Evolutionary conservation across 2,888 invertebrate genomes (phyloP).

Genomic region (Dryobotodes eremita): DNA sequence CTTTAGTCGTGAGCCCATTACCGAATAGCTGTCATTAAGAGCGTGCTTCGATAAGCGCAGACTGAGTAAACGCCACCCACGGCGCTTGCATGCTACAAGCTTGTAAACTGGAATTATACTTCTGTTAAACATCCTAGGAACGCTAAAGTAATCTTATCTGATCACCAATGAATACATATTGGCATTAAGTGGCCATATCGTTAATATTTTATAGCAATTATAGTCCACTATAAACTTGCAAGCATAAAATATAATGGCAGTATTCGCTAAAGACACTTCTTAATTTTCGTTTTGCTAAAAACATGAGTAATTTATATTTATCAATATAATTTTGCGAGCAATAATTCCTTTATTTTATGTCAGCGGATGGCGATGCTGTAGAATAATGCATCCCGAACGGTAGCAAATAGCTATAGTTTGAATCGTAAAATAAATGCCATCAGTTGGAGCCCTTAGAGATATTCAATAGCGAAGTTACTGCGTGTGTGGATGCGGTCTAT

Average conservation of each 20-base stretch:
- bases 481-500: slow-evolving; percentile 50
- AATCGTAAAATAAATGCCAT: slow-evolving; percentile 54
- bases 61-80: slow-evolving; percentile 84
- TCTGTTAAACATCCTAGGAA: slow-evolving; percentile 79
- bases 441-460: slow-evolving; percentile 42
- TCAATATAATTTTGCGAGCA: slow-evolving; percentile 33
- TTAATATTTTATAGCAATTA: slow-evolving; percentile 74
- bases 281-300: slow-evolving; percentile 46
- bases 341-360: slow-evolving; percentile 45
- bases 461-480: slow-evolving; percentile 55
- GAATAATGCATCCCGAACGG: slow-evolving; percentile 30
- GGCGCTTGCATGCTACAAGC: slow-evolving; percentile 73
- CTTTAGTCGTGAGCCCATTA: slow-evolving; percentile 83
- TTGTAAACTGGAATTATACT: slow-evolving; percentile 81
- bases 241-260: slow-evolving; percentile 57
- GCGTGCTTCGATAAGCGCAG: slow-evolving; percentile 78
- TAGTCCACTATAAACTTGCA: slow-evolving; percentile 52
- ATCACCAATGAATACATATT: slow-evolving; percentile 81
- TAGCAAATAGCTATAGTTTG: slow-evolving; percentile 39
- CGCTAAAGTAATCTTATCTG: slow-evolving; percentile 77
- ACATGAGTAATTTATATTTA: slow-evolving; percentile 42
- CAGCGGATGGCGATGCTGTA: slow-evolving; percentile 13
- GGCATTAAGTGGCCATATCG: slow-evolving; percentile 76
- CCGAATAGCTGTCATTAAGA: slow-evolving; percentile 88
- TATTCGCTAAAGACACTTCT: slow-evolving; percentile 44